Conservation (phyloP, 2,888 invertebrate species). For the Oligia latruncula region DNA sequence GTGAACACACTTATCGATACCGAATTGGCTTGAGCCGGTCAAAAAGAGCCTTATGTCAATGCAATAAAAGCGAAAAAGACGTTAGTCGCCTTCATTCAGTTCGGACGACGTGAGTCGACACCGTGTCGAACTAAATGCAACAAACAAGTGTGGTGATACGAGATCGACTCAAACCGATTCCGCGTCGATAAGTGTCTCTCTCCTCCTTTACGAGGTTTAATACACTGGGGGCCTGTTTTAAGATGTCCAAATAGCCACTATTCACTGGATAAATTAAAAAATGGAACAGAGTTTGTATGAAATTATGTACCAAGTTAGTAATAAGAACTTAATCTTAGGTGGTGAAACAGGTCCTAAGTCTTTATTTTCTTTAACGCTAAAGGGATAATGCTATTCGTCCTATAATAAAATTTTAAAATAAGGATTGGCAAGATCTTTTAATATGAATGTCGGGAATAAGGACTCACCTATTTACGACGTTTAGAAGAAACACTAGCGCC, state of each 20-base stretch:
- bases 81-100: too few species aligned
- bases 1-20: neutral
- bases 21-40: neutral
- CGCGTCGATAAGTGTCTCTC: too few species aligned
- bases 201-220: too few species aligned
- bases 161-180: too few species aligned
- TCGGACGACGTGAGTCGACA: too few species aligned
- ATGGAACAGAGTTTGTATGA: neutral
- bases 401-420: neutral
- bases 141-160: too few species aligned
- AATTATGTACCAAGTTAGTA: neutral
- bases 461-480: constrained; percentile 93
- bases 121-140: too few species aligned
- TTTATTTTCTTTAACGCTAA: neutral
- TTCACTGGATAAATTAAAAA: neutral
- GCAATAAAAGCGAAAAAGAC: too few species aligned
- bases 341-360: neutral
- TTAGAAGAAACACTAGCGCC: constrained; percentile 95
- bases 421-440: neutral
- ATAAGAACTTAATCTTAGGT: neutral
- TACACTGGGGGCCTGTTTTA: neutral
- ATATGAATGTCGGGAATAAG: neutral
- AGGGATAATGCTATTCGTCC: neutral
- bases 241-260: neutral
- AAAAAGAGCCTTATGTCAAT: neutral